Base-by-base conservation (phyloP, 2,113 vertebrate species). In the Gila orcuttii region DNA sequence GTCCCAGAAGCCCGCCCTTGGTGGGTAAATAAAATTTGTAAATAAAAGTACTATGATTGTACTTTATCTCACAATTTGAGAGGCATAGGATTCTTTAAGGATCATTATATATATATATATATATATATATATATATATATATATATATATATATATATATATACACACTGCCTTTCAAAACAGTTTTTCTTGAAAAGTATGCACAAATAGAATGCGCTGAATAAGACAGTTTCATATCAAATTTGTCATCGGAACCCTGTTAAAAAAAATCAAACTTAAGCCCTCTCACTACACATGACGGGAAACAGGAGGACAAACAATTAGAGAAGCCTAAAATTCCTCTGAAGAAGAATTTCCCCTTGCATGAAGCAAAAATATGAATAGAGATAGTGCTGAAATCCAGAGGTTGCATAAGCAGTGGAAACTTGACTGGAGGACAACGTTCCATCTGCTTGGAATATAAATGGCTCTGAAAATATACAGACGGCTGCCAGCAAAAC, bases 401-500 rank as follows among this genome's bases (percentile, higher is more conserved):
- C 89, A 92, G 87, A 87, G 88, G 86, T 94, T 94, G 91, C 91
- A 91, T 93, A 93, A 93, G 91, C 89, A 90, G 83, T 93, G 93
- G 93, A 94, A 94, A 94, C 93, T 92, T 92, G 89, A 93, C 90
- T 84, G 33, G 88, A 92, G 92, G 92, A 93, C 91, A 93, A 91
- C 93, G 78, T 93, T 92, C 89, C 84, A 91, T 87, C 89, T 91
- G 87, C 60, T 88, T 88, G 81, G 89, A 92, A 92, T 91, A 86
- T 91, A 81, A 82, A 93, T 89, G 83, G 87, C 86, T 87, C 85
- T 82, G 85, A 90, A 87, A 86, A 86, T 80, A 78, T 66, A 47
- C 25, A 86, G 89, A 80, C 88, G 62, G 71, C 75, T 82, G 83
- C 81, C 87, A 66, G 87, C 89, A 88, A 91, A 91, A 88, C 85